Evolutionary conservation across 1,140 invertebrate species (phyloP), one percentile per base, ranked within the genome.

Genomic region (Hyles vespertilio): DNA sequence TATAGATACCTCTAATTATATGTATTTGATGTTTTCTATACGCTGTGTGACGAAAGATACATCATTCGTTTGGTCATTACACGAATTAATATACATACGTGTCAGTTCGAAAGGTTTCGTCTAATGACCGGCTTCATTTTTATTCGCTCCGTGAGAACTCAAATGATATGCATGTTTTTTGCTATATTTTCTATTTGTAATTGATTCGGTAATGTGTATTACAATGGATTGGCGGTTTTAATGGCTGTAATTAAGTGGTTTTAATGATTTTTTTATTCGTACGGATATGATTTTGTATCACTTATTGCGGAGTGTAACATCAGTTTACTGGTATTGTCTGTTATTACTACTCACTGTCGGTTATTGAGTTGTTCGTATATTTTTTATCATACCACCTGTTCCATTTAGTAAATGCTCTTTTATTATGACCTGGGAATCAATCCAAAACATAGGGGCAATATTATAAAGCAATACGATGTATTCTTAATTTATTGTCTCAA

Each of bases 21-120:
- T 84, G 73, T 84, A 82, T 87, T 87, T 84, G 80, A 81, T 84
- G 83, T 86, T 87, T 86, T 86, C 83, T 86, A 85, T 84, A 81
- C 80, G 77, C 55, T 57, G 62, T 82, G 81, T 87, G 84, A 87
- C 83, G 84, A 87, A 87, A 86, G 69, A 81, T 72, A 65, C 72
- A 77, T 81, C 79, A 84, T 79, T 75, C 74, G 65, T 63, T 64
- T 73, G 71, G 80, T 84, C 84, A 86, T 88, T 88, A 88, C 74
- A 82, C 71, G 83, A 85, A 88, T 88, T 88, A 88, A 88, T 88
- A 86, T 85, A 80, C 67, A 75, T 84, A 86, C 84, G 84, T 88
- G 84, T 81, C 70, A 79, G 82, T 80, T 84, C 82, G 73, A 77
- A 69, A 84, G 82, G 81, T 84, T 79, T 66, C 63, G 57, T 62